Evolutionary conservation across 2,888 invertebrate genomes (phyloP).

Genomic region (Athalia rosae): DNA sequence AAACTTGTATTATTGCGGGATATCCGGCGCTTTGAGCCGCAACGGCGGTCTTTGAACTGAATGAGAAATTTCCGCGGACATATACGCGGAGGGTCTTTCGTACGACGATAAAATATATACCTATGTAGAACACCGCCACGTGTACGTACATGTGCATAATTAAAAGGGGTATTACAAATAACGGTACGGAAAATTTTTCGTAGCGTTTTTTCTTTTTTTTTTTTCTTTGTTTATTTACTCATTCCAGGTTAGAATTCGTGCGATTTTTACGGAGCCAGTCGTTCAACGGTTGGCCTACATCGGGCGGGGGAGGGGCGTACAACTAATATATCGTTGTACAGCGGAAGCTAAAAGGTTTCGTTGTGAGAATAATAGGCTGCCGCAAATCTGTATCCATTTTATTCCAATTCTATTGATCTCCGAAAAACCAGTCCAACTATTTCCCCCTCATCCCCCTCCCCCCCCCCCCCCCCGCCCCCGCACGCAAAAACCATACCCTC

Average conservation of each 20-base stretch:
- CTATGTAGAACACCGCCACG: not conserved
- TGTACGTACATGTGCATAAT: constrained; percentile 20
- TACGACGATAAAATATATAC: too few relatives aligned
- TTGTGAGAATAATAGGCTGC: constrained; percentile 31
- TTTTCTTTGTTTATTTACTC: not conserved
- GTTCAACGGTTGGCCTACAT: constrained; percentile 31
- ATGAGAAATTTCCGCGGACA: constrained; percentile 25
- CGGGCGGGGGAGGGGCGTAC: not conserved
- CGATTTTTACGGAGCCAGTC: not conserved
- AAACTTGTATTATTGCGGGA: constrained; percentile 32
- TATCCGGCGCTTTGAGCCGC: constrained; percentile 22
- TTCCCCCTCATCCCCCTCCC: too few relatives aligned
- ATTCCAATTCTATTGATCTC: constrained; percentile 45
- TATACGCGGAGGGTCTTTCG: not conserved
- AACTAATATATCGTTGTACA: not conserved
- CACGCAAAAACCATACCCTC: too few relatives aligned
- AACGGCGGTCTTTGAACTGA: constrained; percentile 7
- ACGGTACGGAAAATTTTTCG: not conserved
- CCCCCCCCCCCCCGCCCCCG: too few relatives aligned
- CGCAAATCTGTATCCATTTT: constrained; percentile 45
- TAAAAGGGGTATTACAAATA: not conserved
- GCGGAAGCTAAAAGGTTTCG: constrained; percentile 41
- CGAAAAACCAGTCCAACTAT: constrained; percentile 18
- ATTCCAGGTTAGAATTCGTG: not conserved
- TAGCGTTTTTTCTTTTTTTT: constrained; percentile 18